Evolutionary conservation across 2,888 invertebrate genomes (phyloP).

Genomic region (Acanthopleura granulata): DNA sequence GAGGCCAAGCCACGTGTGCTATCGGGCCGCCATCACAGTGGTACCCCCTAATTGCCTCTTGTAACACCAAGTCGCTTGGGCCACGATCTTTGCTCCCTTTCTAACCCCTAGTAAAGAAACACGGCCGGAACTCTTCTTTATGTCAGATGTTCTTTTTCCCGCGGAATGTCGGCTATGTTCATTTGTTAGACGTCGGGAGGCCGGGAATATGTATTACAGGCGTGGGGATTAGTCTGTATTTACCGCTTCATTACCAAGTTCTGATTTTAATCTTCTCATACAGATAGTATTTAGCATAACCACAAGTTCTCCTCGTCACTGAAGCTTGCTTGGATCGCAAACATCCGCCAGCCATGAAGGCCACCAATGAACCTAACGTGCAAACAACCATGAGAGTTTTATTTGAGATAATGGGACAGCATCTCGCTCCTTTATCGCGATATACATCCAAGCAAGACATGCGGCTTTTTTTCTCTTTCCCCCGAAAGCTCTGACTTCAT

Average conservation of each 20-base stretch:
- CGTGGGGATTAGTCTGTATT: constrained; percentile 13
- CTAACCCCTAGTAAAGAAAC: constrained; percentile 16
- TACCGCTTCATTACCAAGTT: not conserved
- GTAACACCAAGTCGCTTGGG: constrained; percentile 4
- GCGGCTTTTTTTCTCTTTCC: no score
- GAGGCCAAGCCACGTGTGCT: constrained; percentile 6
- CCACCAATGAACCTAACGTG: no score
- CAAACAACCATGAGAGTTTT: no score
- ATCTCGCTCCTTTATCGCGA: no score
- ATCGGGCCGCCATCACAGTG: constrained; percentile 6
- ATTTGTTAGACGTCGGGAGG: not conserved
- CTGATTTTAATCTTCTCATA: constrained; percentile 14
- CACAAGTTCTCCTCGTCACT: not conserved
- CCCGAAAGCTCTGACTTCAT: no score
- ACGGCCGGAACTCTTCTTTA: not conserved
- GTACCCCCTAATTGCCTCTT: constrained; percentile 18
- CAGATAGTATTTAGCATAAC: constrained; percentile 2
- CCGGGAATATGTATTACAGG: constrained; percentile 1
- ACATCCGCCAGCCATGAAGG: no score
- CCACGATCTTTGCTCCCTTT: constrained; percentile 13
- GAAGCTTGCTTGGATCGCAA: not conserved
- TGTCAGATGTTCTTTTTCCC: constrained; percentile 16
- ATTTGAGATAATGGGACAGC: no score
- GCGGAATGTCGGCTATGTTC: constrained; percentile 16
- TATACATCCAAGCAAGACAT: no score